Conservation (phyloP, 2,113 vertebrate genomes). For the Calidris pugnax region DNA sequence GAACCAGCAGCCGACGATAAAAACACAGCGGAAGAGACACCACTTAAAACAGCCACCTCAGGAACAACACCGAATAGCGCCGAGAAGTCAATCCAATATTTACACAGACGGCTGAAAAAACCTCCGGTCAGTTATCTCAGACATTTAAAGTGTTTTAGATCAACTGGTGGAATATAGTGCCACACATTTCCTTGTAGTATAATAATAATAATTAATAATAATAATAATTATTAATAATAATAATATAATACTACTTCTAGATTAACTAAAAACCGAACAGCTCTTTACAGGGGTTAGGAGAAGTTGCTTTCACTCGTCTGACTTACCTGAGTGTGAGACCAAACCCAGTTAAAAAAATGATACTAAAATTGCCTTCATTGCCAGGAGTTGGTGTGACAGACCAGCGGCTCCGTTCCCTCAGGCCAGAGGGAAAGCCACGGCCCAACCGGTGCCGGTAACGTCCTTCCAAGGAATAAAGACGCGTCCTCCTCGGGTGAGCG, state of each 20-base stretch:
- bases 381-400: not conserved
- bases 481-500: not conserved
- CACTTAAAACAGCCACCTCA: conserved; percentile 35
- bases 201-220: not conserved
- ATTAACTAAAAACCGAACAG: conserved; percentile 30
- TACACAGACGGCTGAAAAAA: conserved; percentile 35
- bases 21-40: conserved; percentile 50
- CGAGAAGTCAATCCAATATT: conserved; percentile 40
- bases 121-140: not conserved
- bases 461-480: not conserved
- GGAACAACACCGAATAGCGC: conserved; percentile 35
- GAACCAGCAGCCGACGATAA: conserved; percentile 46
- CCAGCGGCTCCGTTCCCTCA: not conserved
- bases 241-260: conserved; percentile 35
- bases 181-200: conserved; percentile 21
- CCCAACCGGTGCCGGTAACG: not conserved
- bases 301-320: conserved; percentile 40
- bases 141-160: conserved; percentile 26
- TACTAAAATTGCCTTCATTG: not conserved
- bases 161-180: conserved; percentile 53
- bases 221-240: not conserved
- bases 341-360: conserved; percentile 32
- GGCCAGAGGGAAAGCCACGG: not conserved
- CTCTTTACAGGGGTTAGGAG: conserved; percentile 44
- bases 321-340: conserved; percentile 52